Evolutionary conservation across 92 coral and sea anemone genomes (phyloP).

Genomic region (Parazoanthus darwini): DNA sequence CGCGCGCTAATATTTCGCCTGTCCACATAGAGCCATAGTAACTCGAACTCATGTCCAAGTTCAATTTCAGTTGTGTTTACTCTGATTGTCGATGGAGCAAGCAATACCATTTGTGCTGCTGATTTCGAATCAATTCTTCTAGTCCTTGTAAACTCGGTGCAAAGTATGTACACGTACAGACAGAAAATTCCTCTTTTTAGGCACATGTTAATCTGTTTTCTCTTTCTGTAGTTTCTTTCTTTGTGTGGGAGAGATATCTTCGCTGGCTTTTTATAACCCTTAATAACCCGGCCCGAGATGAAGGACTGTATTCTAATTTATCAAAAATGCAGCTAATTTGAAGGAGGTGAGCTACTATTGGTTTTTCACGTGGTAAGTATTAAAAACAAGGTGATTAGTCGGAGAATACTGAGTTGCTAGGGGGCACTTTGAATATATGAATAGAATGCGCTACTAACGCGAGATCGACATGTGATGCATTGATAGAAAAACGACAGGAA

Average conservation of each 20-base stretch:
- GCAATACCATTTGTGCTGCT: neutral
- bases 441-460: conserved; percentile 4
- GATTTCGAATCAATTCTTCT: neutral
- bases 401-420: conserved; percentile 20
- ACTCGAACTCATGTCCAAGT: conserved; percentile 2
- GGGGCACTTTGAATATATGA: conserved; percentile 9
- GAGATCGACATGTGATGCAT: neutral
- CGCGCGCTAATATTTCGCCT: conserved; percentile 18
- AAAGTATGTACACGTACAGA: neutral
- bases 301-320: neutral
- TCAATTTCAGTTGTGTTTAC: neutral
- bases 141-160: neutral
- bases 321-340: conserved; percentile 11
- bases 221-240: neutral
- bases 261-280: conserved; percentile 1
- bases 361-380: neutral
- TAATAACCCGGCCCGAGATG: neutral
- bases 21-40: conserved; percentile 27
- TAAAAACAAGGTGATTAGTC: conserved; percentile 12
- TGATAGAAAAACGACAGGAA: conserved; percentile 5
- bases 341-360: neutral
- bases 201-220: neutral
- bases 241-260: neutral
- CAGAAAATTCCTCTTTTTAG: neutral
- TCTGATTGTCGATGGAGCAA: conserved; percentile 1